Evolutionary conservation across 2,113 vertebrate genomes (phyloP).

Genomic region (Halcyon malimbica): DNA sequence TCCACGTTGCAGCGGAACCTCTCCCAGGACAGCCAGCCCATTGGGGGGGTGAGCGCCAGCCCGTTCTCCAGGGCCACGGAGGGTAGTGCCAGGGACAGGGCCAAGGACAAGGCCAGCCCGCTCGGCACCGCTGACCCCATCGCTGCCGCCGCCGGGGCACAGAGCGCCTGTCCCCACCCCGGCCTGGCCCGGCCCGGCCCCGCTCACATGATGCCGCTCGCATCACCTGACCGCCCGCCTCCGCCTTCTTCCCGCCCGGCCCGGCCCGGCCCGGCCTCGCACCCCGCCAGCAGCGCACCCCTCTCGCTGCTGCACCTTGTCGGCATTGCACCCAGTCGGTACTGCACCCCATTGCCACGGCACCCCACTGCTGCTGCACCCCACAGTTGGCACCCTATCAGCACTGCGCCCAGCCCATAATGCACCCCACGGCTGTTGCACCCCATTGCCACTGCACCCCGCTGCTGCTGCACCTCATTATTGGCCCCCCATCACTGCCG

Average conservation of each 20-base stretch:
- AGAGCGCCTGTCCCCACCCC: rapidly evolving
- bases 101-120: not conserved
- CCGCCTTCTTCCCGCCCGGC: not conserved
- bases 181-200: not conserved
- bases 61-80: constrained; percentile 85
- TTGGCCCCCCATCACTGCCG: not conserved
- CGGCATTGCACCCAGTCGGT: not conserved
- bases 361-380: not conserved
- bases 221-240: not conserved
- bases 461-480: not conserved
- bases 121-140: rapidly evolving
- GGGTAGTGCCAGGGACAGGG: not conserved
- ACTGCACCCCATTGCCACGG: not conserved
- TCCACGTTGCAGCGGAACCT: constrained; percentile 89
- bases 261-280: not conserved
- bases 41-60: constrained; percentile 86
- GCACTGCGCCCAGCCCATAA: not conserved
- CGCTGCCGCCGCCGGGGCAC: rapidly evolving
- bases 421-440: not conserved
- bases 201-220: not conserved
- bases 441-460: not conserved
- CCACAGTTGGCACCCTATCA: not conserved
- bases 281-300: not conserved
- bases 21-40: constrained; percentile 97
- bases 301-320: not conserved